These are phyloP conservation scores for Drosophila pachea DNA, from an alignment of 1,140 invertebrate genomes.

Conservation along the genomic window DNA sequence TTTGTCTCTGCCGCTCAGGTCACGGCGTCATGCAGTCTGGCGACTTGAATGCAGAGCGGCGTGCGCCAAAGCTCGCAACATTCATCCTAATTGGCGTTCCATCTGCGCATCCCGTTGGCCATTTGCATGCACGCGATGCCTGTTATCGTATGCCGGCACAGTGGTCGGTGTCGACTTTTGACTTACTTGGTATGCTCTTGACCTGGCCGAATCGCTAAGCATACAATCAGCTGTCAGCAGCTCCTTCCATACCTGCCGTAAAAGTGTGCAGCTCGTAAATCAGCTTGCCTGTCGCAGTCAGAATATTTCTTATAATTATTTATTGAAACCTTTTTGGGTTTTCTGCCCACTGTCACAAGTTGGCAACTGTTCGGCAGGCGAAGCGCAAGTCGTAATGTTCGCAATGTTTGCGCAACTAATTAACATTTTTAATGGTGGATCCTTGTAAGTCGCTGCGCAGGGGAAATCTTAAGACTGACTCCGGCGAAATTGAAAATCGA, in stretches of 20 bases:
- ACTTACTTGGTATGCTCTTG: neutral
- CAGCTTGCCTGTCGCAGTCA: no score
- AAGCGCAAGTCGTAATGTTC: slow-evolving; percentile 56
- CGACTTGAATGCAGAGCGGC: slow-evolving; percentile 40
- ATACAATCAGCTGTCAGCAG: no score
- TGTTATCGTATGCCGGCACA: slow-evolving; percentile 30
- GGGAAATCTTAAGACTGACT: slow-evolving; percentile 30
- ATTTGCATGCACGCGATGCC: slow-evolving; percentile 74
- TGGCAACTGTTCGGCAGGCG: slow-evolving; percentile 27
- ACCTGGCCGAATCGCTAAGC: neutral
- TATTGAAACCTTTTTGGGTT: slow-evolving; percentile 6
- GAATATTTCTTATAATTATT: neutral
- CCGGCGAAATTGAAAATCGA: slow-evolving; percentile 18
- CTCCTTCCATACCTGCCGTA: neutral
- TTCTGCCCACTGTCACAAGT: slow-evolving; percentile 22
- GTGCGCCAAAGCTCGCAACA: slow-evolving; percentile 63
- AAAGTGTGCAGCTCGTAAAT: no score
- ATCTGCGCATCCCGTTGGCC: slow-evolving; percentile 60
- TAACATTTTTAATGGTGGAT: slow-evolving; percentile 76
- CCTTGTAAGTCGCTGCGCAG: slow-evolving; percentile 57
- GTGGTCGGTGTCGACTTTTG: slow-evolving; percentile 6
- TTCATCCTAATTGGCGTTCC: slow-evolving; percentile 76
- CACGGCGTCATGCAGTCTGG: slow-evolving; percentile 74
- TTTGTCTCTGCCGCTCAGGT: slow-evolving; percentile 25
- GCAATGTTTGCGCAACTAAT: slow-evolving; percentile 70